phyloP scores from a whole-genome alignment of 2,113 vertebrate genomes.

The Microtus montanus region DNA sequence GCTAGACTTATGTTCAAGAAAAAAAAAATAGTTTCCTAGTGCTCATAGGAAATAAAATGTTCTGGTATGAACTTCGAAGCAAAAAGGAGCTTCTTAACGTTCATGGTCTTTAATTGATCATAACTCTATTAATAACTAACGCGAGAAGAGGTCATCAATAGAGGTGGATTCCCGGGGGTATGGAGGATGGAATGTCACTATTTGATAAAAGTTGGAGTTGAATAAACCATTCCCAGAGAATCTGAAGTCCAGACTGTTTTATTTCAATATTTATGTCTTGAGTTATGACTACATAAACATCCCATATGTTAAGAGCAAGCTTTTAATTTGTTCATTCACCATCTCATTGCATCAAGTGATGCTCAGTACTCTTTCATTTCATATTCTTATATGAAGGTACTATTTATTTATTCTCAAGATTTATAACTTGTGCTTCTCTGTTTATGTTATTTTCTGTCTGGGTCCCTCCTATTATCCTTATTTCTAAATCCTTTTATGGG shows the following conservation, averaged over 20 bases:
- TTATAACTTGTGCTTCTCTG: not conserved
- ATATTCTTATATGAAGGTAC: not conserved
- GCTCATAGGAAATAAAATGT: not conserved
- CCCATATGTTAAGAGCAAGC: not conserved
- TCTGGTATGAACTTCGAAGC: not conserved
- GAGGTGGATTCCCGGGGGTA: not conserved
- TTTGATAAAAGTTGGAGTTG: slow-evolving; percentile 7
- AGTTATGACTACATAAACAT: not conserved
- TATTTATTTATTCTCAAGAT: slow-evolving; percentile 21
- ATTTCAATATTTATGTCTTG: not conserved
- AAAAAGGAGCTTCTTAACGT: not conserved
- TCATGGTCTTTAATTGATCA: not conserved
- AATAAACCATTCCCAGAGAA: not conserved
- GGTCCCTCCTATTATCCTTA: not conserved
- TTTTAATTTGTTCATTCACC: not conserved
- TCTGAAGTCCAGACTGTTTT: not conserved
- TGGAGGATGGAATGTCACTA: not conserved
- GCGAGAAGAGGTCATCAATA: not conserved
- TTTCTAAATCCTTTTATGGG: not conserved
- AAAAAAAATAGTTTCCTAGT: not conserved
- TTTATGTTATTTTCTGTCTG: not conserved
- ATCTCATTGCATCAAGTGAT: not conserved
- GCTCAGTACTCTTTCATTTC: not conserved
- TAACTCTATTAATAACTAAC: not conserved
- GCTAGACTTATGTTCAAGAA: not conserved